Evolutionary conservation across 2,797 vertebrate species (phyloP).

Genomic region (Galagoides demidoff): DNA sequence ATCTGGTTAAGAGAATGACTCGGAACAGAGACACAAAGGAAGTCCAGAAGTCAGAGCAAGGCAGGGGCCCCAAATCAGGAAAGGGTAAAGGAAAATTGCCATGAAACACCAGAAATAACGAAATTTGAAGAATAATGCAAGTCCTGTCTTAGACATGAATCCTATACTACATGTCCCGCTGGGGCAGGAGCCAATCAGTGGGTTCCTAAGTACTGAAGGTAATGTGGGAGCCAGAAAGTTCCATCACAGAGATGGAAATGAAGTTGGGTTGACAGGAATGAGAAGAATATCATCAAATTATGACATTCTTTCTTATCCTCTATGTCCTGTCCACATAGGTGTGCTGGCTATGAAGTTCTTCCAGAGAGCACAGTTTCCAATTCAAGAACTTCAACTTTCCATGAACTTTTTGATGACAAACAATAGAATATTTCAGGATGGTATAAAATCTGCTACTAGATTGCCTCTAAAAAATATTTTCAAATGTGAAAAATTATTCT

Average conservation of each 20-base stretch:
- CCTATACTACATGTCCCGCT: background rate
- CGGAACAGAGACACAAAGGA: background rate
- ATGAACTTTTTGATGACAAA: background rate
- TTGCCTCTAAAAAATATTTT: background rate
- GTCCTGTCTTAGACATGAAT: background rate
- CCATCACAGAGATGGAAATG: background rate
- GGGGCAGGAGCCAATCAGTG: background rate
- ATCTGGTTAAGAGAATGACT: background rate
- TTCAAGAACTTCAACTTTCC: background rate
- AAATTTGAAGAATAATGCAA: background rate
- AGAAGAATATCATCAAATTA: background rate
- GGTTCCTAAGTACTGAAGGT: background rate
- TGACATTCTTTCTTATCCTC: background rate
- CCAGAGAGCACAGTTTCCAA: background rate
- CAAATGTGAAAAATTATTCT: background rate
- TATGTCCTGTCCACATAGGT: background rate
- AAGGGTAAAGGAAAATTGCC: background rate
- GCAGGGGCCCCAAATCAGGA: background rate
- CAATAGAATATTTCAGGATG: background rate
- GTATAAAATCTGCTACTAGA: background rate
- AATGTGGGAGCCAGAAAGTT: background rate
- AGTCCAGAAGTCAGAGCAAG: background rate
- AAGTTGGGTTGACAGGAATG: background rate
- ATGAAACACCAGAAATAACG: background rate
- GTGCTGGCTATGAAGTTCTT: background rate